Conservation (phyloP, 1,140 invertebrate genomes). For the Oreohelix idahoensis region DNA sequence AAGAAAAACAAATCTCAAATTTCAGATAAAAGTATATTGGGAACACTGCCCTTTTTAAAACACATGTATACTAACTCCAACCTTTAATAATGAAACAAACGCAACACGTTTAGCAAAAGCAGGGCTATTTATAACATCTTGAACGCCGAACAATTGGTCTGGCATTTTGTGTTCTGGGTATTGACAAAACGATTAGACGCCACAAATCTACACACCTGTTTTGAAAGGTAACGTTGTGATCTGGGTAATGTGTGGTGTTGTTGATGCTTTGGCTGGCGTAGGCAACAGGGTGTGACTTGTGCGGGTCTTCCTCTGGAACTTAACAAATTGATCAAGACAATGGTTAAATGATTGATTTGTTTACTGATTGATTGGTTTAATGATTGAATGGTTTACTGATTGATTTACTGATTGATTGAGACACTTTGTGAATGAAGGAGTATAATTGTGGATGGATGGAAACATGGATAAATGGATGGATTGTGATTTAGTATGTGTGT, state of each 20-base stretch:
- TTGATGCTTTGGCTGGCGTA: neutral
- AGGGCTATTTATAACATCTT: neutral
- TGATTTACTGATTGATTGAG: neutral
- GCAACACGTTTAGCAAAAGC: neutral
- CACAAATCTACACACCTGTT: neutral
- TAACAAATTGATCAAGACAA: neutral
- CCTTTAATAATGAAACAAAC: too few species aligned
- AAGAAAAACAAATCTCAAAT: too few species aligned
- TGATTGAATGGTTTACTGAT: neutral
- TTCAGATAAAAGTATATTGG: too few species aligned
- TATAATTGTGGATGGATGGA: too few species aligned
- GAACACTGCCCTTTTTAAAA: too few species aligned
- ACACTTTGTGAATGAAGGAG: too few species aligned
- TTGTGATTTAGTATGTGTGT: too few species aligned
- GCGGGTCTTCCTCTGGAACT: neutral
- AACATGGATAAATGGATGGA: too few species aligned
- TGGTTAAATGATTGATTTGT: neutral
- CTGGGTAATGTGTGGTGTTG: neutral
- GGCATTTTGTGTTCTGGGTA: neutral
- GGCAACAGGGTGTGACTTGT: conserved; percentile 3
- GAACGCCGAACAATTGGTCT: neutral
- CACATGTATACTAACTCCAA: too few species aligned
- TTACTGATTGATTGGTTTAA: neutral
- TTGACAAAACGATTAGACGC: neutral
- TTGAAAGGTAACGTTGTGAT: neutral